Base-by-base conservation (phyloP, 1,140 invertebrate species). In the Drosophila lacertosa region DNA sequence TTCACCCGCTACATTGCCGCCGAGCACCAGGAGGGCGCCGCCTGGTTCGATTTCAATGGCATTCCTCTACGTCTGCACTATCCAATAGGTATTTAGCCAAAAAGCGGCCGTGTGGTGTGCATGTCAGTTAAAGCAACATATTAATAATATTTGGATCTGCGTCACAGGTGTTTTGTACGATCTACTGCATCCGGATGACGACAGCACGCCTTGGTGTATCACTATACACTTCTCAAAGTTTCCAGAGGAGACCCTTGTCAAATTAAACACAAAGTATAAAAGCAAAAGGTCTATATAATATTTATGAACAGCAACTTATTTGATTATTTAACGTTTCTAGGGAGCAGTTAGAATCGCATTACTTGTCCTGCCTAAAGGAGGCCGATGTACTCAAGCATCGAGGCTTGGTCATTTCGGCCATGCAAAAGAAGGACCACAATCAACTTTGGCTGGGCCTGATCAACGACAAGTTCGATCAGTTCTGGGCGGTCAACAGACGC, bases 401-500 rank as follows among this genome's bases (percentile, higher is more conserved):
- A 78, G 95, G 96, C 4, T 95, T 97, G 92, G 94, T 99, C 9
- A 96, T 99, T 44, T 97, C 97, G 26, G 95, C 94, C 68, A 99
- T 99, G 98, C 97, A 98, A 84, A 98, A 98, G 88, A 98, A 98
- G 91, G 98, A 99, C 89, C 98, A 99, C 89, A 98, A 97, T 92
- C 97, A 99, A 78, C 92, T 99, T 4, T 99, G 98, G 98, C 93
- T 96, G 37, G 98, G 98, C 20, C 92, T 99, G 64, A 94, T 96
- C 89, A 98, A 99, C 93, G 97, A 99, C 91, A 99, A 98, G 93
- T 99, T 99, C 93, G 98, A 99, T 92, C 98, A 99, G 91, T 99
- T 99, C 92, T 99, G 99, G 98, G 95, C 97, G 4, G 95, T 99
- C 9, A 99, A 99, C 91, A 94, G 97, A 75, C 95, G 97, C 89